A percentile compares a stretch with the other conserved stretches of the same genome.
These are phyloP conservation scores for Spialia ferax DNA, from an alignment of 2,888 invertebrate species.

Conservation along the genomic window DNA sequence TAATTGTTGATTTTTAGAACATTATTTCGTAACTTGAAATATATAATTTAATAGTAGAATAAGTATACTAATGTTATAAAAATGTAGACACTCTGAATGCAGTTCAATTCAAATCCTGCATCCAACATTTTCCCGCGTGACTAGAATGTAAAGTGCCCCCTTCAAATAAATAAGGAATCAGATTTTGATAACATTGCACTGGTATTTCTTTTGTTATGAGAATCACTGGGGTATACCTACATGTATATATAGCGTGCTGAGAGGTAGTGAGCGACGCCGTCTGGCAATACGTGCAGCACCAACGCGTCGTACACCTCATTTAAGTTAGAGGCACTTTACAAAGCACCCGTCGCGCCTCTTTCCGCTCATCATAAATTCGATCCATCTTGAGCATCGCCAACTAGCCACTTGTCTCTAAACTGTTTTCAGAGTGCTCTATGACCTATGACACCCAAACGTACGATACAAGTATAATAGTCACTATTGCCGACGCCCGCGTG, in stretches of 20 bases:
- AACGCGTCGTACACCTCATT: slow-evolving; percentile 9
- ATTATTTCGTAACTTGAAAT: slow-evolving; percentile 31
- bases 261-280: not conserved
- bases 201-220: not conserved
- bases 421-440: slow-evolving; percentile 56
- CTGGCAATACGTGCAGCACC: not conserved
- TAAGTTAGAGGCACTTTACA: slow-evolving; percentile 43
- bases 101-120: slow-evolving; percentile 52
- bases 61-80: slow-evolving; percentile 51
- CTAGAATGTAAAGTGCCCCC: slow-evolving; percentile 50
- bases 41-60: slow-evolving; percentile 45
- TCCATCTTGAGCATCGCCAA: slow-evolving; percentile 50
- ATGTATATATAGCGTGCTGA: not conserved
- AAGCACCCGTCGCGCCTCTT: slow-evolving; percentile 47
- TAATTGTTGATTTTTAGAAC: slow-evolving; percentile 38
- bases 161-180: slow-evolving; percentile 6
- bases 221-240: slow-evolving; percentile 19
- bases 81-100: slow-evolving; percentile 58
- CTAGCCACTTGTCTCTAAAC: slow-evolving; percentile 45
- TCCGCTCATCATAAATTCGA: slow-evolving; percentile 51
- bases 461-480: slow-evolving; percentile 41
- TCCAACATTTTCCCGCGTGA: slow-evolving; percentile 46
- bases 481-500: slow-evolving; percentile 40
- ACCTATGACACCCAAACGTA: slow-evolving; percentile 48
- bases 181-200: slow-evolving; percentile 12